Evolutionary conservation across 2,888 invertebrate species (phyloP).

Genomic region (Sesia apiformis): DNA sequence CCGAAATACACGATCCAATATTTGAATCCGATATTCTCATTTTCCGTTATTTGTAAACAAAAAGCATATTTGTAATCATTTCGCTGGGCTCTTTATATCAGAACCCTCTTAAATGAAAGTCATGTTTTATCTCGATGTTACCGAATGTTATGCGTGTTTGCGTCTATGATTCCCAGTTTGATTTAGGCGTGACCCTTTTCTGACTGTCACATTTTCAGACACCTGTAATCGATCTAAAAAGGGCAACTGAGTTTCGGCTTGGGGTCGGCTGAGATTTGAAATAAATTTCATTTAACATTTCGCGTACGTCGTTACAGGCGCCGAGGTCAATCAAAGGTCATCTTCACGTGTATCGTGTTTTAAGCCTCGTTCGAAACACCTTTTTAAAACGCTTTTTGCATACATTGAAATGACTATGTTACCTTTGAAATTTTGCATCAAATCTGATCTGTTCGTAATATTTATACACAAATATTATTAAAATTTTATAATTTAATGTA

Average conservation of each 20-base stretch:
- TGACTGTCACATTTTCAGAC: conserved; percentile 27
- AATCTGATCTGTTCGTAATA: too few relatives aligned
- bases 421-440: too few relatives aligned
- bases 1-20: not conserved
- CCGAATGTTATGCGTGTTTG: conserved; percentile 5
- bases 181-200: conserved; percentile 22
- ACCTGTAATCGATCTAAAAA: conserved; percentile 26
- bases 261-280: conserved; percentile 11
- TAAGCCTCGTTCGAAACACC: too few relatives aligned
- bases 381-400: too few relatives aligned
- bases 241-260: conserved; percentile 14
- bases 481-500: too few relatives aligned
- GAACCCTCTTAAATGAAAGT: conserved; percentile 2
- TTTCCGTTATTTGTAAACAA: not conserved
- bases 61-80: not conserved
- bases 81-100: not conserved
- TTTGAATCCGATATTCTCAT: not conserved
- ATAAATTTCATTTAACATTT: conserved; percentile 7
- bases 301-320: not conserved
- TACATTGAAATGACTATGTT: too few relatives aligned
- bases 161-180: conserved; percentile 3
- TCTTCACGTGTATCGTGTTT: not conserved
- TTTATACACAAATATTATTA: too few relatives aligned
- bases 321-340: not conserved
- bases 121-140: conserved; percentile 5